These are phyloP conservation scores for Vicugna pacos DNA, from an alignment of 2,113 vertebrate genomes.

Conservation along the genomic window DNA sequence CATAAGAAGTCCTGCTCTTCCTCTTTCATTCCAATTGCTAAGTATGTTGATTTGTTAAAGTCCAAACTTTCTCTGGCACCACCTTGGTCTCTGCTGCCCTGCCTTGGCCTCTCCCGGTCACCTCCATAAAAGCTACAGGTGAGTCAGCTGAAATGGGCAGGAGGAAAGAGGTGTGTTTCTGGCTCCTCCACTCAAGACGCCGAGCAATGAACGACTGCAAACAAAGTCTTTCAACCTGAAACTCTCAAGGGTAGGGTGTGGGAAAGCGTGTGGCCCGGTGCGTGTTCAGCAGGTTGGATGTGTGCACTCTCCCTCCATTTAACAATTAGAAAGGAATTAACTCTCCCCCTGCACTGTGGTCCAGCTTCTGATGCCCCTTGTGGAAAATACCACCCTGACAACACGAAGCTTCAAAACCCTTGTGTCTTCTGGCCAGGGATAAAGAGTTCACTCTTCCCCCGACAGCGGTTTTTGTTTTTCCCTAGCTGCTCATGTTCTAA, in stretches of 20 bases:
- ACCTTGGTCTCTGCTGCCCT: not conserved
- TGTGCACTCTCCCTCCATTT: constrained; percentile 59
- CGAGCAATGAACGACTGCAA: constrained; percentile 46
- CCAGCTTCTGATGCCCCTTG: not conserved
- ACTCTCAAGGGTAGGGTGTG: constrained; percentile 73
- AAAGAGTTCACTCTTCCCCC: not conserved
- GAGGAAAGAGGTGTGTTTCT: constrained; percentile 68
- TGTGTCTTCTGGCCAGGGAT: not conserved
- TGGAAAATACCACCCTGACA: constrained; percentile 29
- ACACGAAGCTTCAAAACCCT: not conserved
- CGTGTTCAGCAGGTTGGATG: constrained; percentile 48
- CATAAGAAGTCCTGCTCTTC: not conserved
- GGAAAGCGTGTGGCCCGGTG: not conserved
- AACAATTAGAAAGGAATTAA: constrained; percentile 70
- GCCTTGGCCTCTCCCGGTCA: constrained; percentile 38
- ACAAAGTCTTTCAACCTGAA: constrained; percentile 62
- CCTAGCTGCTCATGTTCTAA: not conserved
- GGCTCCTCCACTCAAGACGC: constrained; percentile 55
- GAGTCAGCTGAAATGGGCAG: constrained; percentile 65
- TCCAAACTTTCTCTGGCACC: constrained; percentile 31
- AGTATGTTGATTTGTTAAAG: constrained; percentile 43
- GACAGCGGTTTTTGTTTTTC: not conserved
- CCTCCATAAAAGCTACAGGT: constrained; percentile 28
- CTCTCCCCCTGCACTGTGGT: not conserved
- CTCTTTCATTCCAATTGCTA: not conserved